These are phyloP conservation scores for Pseudoips prasinana DNA, from an alignment of 2,888 invertebrate species.

Conservation along the genomic window DNA sequence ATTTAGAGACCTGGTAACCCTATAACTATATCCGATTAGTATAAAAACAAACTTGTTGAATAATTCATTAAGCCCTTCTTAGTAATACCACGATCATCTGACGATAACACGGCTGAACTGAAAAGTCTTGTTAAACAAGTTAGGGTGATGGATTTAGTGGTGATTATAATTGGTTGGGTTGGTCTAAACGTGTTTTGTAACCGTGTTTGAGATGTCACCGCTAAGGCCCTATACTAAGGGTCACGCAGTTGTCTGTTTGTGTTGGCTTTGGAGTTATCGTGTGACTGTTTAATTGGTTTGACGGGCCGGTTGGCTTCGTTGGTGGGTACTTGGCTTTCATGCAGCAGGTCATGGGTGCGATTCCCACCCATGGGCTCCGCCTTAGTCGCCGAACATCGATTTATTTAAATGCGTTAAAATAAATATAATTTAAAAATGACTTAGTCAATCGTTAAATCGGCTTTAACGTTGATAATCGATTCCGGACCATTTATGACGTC, in stretches of 20 bases:
- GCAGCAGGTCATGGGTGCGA: too few relatives aligned
- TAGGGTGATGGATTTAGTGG: constrained; percentile 4
- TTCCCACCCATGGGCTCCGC: too few relatives aligned
- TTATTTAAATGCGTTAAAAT: too few relatives aligned
- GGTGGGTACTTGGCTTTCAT: too few relatives aligned
- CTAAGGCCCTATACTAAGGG: constrained; percentile 29
- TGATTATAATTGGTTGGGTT: constrained; percentile 19
- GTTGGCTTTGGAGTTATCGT: constrained; percentile 24
- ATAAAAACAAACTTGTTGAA: constrained; percentile 26
- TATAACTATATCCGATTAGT: constrained; percentile 36
- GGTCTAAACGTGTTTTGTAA: constrained; percentile 30
- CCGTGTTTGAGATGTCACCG: constrained; percentile 33
- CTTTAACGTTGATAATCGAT: too few relatives aligned
- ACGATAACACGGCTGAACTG: constrained; percentile 19
- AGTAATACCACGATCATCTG: constrained; percentile 23
- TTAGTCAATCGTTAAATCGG: too few relatives aligned
- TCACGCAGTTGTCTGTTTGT: constrained; percentile 17
- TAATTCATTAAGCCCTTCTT: constrained; percentile 34
- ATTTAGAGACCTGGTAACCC: constrained; percentile 28
- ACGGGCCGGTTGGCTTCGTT: too few relatives aligned
- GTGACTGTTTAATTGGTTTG: constrained; percentile 18
- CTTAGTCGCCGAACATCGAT: too few relatives aligned
- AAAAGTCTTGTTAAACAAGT: constrained; percentile 5
- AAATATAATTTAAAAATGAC: too few relatives aligned
- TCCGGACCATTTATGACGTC: too few relatives aligned